A percentile compares a stretch with the other conserved stretches of the same genome.
Conservation (phyloP, 2,113 vertebrate genomes). For the Apeltes quadracus region DNA sequence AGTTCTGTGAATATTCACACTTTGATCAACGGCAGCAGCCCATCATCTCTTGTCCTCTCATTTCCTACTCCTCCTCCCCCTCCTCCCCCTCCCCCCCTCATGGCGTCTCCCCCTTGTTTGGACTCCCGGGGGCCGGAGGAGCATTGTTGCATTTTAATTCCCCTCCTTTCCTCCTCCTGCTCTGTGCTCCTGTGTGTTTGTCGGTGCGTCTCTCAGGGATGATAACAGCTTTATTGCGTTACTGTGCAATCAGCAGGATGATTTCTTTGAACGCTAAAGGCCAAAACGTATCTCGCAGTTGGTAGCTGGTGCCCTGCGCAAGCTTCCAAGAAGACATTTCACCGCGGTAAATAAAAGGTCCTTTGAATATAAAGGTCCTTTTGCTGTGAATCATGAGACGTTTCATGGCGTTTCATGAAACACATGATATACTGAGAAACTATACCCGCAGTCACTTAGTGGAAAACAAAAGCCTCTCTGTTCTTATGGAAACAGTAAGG, state of each 20-base stretch:
- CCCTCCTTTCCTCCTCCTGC: conserved; percentile 4
- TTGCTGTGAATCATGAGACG: conserved; percentile 15
- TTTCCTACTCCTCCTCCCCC: conserved; percentile 43
- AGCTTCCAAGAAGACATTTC: neutral
- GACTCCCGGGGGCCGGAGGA: conserved; percentile 48
- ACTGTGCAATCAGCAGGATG: conserved; percentile 29
- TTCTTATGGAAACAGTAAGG: conserved; percentile 12
- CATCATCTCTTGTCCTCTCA: conserved; percentile 60
- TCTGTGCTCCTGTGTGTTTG: neutral
- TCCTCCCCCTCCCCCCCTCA: conserved; percentile 14
- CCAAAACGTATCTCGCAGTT: conserved; percentile 1
- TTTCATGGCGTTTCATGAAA: no score
- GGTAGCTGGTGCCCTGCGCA: neutral
- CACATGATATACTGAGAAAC: no score
- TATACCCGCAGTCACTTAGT: no score
- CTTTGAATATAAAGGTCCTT: no score
- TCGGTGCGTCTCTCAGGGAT: conserved; percentile 25
- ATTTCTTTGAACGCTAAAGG: conserved; percentile 24
- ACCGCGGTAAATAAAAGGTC: conserved; percentile 6
- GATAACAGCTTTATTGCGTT: conserved; percentile 40
- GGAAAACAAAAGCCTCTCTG: no score
- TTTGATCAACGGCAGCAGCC: conserved; percentile 70
- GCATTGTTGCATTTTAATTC: conserved; percentile 58
- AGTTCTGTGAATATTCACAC: conserved; percentile 72
- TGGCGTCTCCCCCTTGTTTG: conserved; percentile 43